Conservation (phyloP, 2,113 vertebrate genomes). For the Semicossyphus pulcher region DNA sequence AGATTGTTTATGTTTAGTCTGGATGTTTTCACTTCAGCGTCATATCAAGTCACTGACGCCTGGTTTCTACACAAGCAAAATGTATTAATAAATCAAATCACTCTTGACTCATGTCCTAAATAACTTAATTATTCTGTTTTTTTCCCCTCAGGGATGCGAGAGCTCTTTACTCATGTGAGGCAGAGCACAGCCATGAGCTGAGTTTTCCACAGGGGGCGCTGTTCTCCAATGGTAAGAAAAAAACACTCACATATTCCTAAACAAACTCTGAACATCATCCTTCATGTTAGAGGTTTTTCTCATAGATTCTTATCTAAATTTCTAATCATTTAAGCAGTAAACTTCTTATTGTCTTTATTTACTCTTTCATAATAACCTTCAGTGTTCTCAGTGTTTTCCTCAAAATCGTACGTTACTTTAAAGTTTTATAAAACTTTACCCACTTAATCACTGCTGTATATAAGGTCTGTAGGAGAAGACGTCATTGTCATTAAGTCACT, state of each 20-base stretch:
- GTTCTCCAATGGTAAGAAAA: constrained; percentile 91
- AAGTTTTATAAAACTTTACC: too few relatives aligned
- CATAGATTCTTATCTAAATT: too few relatives aligned
- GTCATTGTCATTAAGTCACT: too few relatives aligned
- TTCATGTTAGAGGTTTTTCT: too few relatives aligned
- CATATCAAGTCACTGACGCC: neutral
- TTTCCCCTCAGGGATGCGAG: constrained; percentile 89
- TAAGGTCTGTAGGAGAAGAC: too few relatives aligned
- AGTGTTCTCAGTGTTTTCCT: too few relatives aligned
- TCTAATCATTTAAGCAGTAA: too few relatives aligned
- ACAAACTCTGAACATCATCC: too few relatives aligned
- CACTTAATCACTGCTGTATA: too few relatives aligned
- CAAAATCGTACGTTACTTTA: too few relatives aligned
- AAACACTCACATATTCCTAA: neutral
- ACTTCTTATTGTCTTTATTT: too few relatives aligned
- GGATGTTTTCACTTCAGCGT: neutral
- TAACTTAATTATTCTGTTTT: neutral
- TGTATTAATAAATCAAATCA: neutral
- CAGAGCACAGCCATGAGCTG: constrained; percentile 95
- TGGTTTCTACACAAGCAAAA: neutral
- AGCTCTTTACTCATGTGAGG: constrained; percentile 97
- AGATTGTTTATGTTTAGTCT: neutral
- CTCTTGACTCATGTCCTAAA: neutral
- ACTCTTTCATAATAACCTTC: too few relatives aligned
- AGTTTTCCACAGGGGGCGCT: constrained; percentile 96